Evolutionary conservation across 2,888 invertebrate species (phyloP).

Genomic region (Cerastoderma edule): DNA sequence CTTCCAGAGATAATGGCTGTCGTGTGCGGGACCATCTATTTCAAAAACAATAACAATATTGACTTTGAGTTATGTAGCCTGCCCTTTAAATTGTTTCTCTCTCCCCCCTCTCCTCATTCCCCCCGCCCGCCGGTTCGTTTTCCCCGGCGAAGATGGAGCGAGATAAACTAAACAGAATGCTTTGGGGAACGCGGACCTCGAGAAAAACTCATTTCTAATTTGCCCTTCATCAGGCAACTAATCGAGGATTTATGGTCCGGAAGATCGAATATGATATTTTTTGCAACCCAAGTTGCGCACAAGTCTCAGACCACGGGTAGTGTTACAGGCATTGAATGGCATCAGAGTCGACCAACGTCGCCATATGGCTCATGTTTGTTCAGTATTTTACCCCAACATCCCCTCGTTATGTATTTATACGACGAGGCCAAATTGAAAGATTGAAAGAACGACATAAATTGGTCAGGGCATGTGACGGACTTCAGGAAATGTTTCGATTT

Average conservation of each 20-base stretch:
- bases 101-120: too few species aligned
- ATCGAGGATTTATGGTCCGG: constrained; percentile 58
- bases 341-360: constrained; percentile 34
- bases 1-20: constrained; percentile 47
- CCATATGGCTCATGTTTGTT: constrained; percentile 41
- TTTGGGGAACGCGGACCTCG: constrained; percentile 50
- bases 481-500: too few species aligned
- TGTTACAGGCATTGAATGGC: constrained; percentile 59
- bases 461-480: too few species aligned
- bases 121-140: too few species aligned
- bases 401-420: too few species aligned
- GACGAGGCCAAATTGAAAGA: too few species aligned
- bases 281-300: constrained; percentile 54
- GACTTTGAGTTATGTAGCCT: constrained; percentile 64
- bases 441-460: too few species aligned
- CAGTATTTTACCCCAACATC: too few species aligned
- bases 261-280: constrained; percentile 57
- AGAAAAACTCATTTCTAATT: constrained; percentile 62
- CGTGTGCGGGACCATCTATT: constrained; percentile 59
- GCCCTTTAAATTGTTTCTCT: constrained; percentile 60
- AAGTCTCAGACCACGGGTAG: constrained; percentile 48
- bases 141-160: constrained; percentile 46
- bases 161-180: constrained; percentile 63
- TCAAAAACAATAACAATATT: constrained; percentile 63
- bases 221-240: constrained; percentile 58